Evolutionary conservation across 2,888 invertebrate species (phyloP), one percentile per base, ranked within the genome.

Genomic region (Caenorhabditis auriculariae): DNA sequence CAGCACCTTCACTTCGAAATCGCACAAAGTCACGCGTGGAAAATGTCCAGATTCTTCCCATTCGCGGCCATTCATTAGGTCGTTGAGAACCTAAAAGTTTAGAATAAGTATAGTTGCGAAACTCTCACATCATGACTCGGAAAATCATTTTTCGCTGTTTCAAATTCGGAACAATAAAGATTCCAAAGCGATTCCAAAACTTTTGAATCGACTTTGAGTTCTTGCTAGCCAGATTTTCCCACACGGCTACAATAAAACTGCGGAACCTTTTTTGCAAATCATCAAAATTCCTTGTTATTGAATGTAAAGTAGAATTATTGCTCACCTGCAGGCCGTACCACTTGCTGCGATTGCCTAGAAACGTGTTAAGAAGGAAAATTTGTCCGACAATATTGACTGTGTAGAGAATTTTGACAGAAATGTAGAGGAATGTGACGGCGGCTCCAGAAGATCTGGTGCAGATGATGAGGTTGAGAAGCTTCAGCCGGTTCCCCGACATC

Each of bases 1-100:
- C 2, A 81, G 69, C 26, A 80, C 81, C 59, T 81, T 81, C 15
- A 81, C 81, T 67, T 82, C 81, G 55, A 81, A 82, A 54, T 81
- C 81, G 57, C 81, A 81, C n/a, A 81, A 55, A 15, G 81, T 81
- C 6, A 81, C 81, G 23, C 81, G 66, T 3, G 80, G 79, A 39
- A 81, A 76, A 52, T 78, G 75, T 4, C 79, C 77, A 6, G 72
- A 72, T 51, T 81, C 81, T 51, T 78, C 76, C 81, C 81, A 81
- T 53, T 82, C 81, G 12, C 79, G 61, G 15, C 81, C 80, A 59
- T 78, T 79, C 80, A 81, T 78, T 54, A 81, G 59, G 50, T 81
- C 81, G 48, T 75, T 78, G 19, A 81, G 62, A 28, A 79, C 79
- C 75, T 75, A 27, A 12, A 60, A 39, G 38, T 21, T 26, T 9